phyloP scores from a whole-genome alignment of 2,113 vertebrate species.

The Oryzias woworae region DNA sequence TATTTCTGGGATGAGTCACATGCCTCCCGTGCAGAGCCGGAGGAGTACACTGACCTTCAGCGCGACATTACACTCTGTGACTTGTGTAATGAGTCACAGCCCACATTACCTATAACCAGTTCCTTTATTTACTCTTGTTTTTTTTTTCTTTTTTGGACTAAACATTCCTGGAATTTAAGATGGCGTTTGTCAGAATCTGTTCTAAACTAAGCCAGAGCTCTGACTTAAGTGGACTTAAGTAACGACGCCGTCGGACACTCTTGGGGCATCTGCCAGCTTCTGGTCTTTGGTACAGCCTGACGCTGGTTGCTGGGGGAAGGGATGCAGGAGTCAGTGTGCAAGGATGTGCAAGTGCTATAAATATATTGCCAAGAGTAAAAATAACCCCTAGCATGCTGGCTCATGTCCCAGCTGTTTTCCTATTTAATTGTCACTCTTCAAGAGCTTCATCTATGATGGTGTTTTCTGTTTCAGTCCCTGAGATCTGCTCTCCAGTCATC shows the following conservation, averaged over 20 bases:
- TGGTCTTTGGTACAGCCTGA: neutral
- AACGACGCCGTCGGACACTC: too few relatives aligned
- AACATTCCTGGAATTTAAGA: neutral
- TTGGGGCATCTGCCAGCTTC: neutral
- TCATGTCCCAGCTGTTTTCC: conserved; percentile 6
- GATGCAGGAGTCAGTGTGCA: neutral
- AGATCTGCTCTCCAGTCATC: too few relatives aligned
- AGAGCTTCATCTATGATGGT: conserved; percentile 2
- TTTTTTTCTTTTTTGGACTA: conserved; percentile 2
- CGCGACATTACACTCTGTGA: conserved; percentile 46
- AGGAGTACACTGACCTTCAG: conserved; percentile 60
- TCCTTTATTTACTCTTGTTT: conserved; percentile 6
- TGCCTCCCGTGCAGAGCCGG: conserved; percentile 35
- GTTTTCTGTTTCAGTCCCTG: neutral
- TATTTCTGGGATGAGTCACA: conserved; percentile 63
- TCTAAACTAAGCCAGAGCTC: neutral
- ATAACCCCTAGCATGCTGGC: neutral
- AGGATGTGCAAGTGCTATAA: neutral
- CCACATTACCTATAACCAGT: conserved; percentile 42
- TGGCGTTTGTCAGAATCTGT: neutral
- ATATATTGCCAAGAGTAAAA: neutral
- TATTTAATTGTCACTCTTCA: neutral
- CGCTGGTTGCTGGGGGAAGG: too few relatives aligned
- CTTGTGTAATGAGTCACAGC: conserved; percentile 63
- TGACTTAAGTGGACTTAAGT: neutral